Base-by-base conservation (phyloP, 2,113 vertebrate genomes). In the Stigmatopora nigra region DNA sequence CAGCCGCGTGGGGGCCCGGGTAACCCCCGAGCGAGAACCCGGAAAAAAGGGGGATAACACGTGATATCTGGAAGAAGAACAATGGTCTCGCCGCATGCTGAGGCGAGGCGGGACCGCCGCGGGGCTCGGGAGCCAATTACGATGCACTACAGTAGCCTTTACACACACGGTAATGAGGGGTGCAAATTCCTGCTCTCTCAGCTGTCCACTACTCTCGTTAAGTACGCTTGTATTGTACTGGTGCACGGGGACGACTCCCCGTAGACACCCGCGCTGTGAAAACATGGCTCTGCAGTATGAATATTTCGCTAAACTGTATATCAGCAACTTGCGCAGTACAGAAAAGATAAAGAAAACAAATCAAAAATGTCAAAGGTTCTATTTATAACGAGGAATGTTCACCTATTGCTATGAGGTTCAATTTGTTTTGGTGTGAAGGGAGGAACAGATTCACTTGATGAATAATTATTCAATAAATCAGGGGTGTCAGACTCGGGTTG, bases 101-200 rank as follows among this genome's bases (percentile, higher is more conserved):
- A 75, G 76, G 72, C 68, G 71, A 72, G 17, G 51, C 61, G 76
- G 81, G 83, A 78, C 63, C 66, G 71, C 85, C 46, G 76, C 66
- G 36, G 38, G 67, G 65, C 51, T 70, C 69, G 68, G 20, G 65
- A 83, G 78, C 80, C 82, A 83, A 86, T 86, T 87, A 85, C 65
- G 16, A 66, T 62, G 69, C 78, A 73, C 71, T 73, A 15, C 53
- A 67, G 69, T 77, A 67, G 77, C 72, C 74, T 73, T 75, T 64
- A 75, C 71, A 76, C 76, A 71, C 49, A 4, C 15, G 3, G 17
- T 36, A 63, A 63, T 19, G 46, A 63, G 22, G 25, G 12, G 25
- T 5, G 10, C 73, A 71, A 79, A 84, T 86, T 86, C 79, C 72
- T 79, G 82, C 81, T 78, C 82, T 71, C 80, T 86, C 82, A 79